Evolutionary conservation across 2,888 invertebrate genomes (phyloP).

Genomic region (Mythimna albipuncta): DNA sequence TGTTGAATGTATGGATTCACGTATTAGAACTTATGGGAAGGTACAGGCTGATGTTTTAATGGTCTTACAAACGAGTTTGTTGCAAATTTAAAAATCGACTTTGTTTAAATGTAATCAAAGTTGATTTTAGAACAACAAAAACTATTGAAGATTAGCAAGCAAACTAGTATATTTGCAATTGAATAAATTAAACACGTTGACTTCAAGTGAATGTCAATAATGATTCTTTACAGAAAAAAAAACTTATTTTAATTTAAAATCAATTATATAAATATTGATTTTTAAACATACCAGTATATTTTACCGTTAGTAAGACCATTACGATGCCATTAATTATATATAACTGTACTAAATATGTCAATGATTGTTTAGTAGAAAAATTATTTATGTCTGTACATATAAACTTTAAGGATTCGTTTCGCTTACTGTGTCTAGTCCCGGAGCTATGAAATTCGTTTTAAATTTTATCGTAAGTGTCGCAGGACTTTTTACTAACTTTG

Average conservation of each 20-base stretch:
- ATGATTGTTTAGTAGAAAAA: conserved; percentile 39
- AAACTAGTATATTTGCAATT: conserved; percentile 13
- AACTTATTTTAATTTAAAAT: neutral
- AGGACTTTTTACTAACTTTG: conserved; percentile 22
- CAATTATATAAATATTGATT: conserved; percentile 30
- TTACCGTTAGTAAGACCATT: conserved; percentile 24
- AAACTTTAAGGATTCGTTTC: conserved; percentile 55
- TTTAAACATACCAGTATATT: neutral
- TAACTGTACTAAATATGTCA: conserved; percentile 36
- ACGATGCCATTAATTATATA: conserved; percentile 6
- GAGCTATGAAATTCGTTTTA: conserved; percentile 66
- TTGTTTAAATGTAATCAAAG: neutral
- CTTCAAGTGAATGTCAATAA: conserved; percentile 6
- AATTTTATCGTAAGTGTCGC: conserved; percentile 43
- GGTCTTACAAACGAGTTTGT: conserved; percentile 24
- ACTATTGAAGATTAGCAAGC: neutral
- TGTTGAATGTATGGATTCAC: conserved; percentile 27
- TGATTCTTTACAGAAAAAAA: conserved; percentile 4
- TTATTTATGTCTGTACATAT: conserved; percentile 62
- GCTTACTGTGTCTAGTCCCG: conserved; percentile 79
- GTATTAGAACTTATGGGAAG: conserved; percentile 19
- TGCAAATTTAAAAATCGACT: conserved; percentile 3
- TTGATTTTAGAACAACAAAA: neutral
- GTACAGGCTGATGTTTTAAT: conserved; percentile 1
- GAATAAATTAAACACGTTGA: conserved; percentile 17